Conservation (phyloP, 2,888 invertebrate genomes). For the Rhingia campestris region DNA sequence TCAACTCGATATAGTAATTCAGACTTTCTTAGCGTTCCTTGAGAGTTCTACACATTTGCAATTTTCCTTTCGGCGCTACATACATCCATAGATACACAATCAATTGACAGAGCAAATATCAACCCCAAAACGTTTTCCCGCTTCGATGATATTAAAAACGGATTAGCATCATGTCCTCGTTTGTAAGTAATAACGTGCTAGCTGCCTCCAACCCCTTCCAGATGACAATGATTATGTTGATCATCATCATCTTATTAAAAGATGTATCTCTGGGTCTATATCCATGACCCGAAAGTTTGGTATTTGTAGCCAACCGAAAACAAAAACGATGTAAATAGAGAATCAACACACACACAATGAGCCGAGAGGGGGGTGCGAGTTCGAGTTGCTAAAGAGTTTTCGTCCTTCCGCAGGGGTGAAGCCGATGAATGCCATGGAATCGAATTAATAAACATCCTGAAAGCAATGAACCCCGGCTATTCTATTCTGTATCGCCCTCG, state of each 20-base stretch:
- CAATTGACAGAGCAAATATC: conserved; percentile 38
- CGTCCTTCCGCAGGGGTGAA: conserved; percentile 35
- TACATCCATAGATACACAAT: conserved; percentile 14
- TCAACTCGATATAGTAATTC: background rate
- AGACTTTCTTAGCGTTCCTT: conserved; percentile 16
- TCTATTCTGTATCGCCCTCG: conserved; percentile 20
- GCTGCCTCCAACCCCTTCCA: conserved; percentile 41
- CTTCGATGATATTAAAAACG: conserved; percentile 76
- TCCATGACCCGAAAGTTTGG: conserved; percentile 57
- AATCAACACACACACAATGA: conserved; percentile 36
- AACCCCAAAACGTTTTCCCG: conserved; percentile 29
- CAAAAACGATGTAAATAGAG: conserved; percentile 70
- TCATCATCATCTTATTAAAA: conserved; percentile 59
- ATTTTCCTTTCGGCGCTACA: conserved; percentile 31
- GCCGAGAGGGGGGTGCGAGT: conserved; percentile 30
- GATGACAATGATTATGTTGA: conserved; percentile 61
- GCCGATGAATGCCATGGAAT: conserved; percentile 51
- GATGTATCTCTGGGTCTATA: conserved; percentile 51
- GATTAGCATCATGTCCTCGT: conserved; percentile 76
- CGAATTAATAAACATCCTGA: conserved; percentile 70
- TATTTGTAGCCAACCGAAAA: conserved; percentile 74
- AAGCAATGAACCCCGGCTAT: conserved; percentile 62
- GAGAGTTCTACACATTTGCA: conserved; percentile 40
- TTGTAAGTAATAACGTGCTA: conserved; percentile 43
- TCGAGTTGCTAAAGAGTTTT: conserved; percentile 6